Evolutionary conservation across 1,140 invertebrate genomes (phyloP).

Genomic region (Teleogryllus occipitalis): DNA sequence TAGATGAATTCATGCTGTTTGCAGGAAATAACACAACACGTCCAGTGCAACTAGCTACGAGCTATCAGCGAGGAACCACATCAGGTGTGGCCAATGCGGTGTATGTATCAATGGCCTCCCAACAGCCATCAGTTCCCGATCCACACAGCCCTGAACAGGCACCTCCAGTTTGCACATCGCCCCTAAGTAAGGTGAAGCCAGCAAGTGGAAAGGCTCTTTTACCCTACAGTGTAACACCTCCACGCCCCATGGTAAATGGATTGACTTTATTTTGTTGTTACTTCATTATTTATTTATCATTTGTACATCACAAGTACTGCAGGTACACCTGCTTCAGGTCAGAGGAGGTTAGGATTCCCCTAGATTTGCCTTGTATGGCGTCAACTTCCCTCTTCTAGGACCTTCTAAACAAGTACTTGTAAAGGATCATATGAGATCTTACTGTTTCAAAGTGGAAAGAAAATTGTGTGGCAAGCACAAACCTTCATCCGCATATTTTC

Average conservation of each 20-base stretch:
- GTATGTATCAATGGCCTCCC: conserved; percentile 9
- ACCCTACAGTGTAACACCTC: conserved; percentile 81
- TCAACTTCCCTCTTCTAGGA: too few species aligned
- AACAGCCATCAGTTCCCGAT: neutral
- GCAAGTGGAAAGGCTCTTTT: conserved; percentile 60
- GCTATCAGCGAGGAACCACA: conserved; percentile 25
- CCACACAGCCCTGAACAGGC: conserved; percentile 11
- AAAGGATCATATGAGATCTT: too few species aligned
- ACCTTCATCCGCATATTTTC: too few species aligned
- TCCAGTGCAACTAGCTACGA: conserved; percentile 26
- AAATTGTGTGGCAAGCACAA: too few species aligned
- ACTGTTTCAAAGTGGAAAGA: too few species aligned
- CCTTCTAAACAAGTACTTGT: too few species aligned
- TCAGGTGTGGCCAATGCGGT: conserved; percentile 25
- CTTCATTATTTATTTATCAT: too few species aligned
- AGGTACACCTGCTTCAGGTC: too few species aligned
- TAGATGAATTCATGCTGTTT: neutral
- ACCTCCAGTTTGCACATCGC: conserved; percentile 14
- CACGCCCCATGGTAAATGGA: conserved; percentile 52
- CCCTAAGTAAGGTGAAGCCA: conserved; percentile 34
- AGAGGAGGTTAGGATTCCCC: too few species aligned
- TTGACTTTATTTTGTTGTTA: neutral
- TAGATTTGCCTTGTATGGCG: too few species aligned
- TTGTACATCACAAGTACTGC: too few species aligned
- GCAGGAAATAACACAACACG: neutral